These are phyloP conservation scores for Cavia aperea DNA, from an alignment of 2,113 vertebrate species.

Conservation along the genomic window DNA sequence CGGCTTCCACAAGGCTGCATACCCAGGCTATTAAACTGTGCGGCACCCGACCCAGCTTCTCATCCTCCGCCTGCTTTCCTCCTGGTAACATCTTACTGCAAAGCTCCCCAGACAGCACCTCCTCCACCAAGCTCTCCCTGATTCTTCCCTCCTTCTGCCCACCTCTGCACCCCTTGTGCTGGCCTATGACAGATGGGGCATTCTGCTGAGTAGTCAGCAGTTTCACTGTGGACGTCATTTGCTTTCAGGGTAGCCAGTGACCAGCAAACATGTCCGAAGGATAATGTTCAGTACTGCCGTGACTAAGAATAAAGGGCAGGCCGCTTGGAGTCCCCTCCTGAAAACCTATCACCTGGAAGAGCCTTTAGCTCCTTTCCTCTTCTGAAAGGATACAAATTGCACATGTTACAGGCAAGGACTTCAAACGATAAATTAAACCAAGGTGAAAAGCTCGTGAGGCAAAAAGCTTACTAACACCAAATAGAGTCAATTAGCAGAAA, in stretches of 20 bases:
- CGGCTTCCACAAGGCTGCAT: not conserved
- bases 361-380: not conserved
- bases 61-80: not conserved
- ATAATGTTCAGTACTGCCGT: not conserved
- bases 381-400: slow-evolving; percentile 22
- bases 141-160: not conserved
- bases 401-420: not conserved
- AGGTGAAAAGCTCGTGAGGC: slow-evolving; percentile 36
- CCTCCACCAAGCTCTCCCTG: not conserved
- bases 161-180: not conserved
- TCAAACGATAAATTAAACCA: slow-evolving; percentile 31
- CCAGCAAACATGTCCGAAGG: not conserved
- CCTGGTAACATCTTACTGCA: not conserved
- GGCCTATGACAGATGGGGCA: not conserved
- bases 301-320: not conserved
- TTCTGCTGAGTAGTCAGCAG: not conserved
- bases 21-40: not conserved
- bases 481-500: slow-evolving; percentile 28
- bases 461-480: not conserved
- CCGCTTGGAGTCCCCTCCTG: not conserved
- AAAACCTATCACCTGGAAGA: not conserved
- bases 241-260: not conserved
- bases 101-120: not conserved
- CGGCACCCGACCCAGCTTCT: not conserved
- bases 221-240: not conserved